Evolutionary conservation across 2,113 vertebrate species (phyloP).

Genomic region (Thalassoma bifasciatum): DNA sequence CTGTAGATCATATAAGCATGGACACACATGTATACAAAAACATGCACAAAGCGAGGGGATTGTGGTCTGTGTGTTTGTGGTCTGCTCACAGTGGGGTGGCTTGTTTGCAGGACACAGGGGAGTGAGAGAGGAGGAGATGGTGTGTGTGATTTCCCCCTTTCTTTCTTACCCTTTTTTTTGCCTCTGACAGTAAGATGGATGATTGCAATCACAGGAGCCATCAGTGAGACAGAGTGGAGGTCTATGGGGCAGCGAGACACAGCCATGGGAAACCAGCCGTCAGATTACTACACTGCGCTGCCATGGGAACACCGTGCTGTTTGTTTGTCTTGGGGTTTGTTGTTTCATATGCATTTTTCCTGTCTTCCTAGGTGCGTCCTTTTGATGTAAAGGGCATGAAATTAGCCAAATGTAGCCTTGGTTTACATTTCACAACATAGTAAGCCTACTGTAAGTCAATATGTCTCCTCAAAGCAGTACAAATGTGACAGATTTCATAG

Average conservation of each 20-base stretch:
- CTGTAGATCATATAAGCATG: slow-evolving; percentile 56
- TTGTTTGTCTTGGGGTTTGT: slow-evolving; percentile 75
- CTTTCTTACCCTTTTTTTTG: slow-evolving; percentile 68
- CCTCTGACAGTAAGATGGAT: slow-evolving; percentile 86
- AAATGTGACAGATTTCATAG: slow-evolving; percentile 71
- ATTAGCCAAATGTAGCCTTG: slow-evolving; percentile 33
- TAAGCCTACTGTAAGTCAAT: slow-evolving; percentile 64
- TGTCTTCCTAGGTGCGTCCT: slow-evolving; percentile 6
- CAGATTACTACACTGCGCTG: slow-evolving; percentile 79
- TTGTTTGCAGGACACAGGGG: slow-evolving; percentile 79
- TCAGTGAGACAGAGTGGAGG: slow-evolving; percentile 81
- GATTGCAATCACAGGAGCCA: slow-evolving; percentile 85
- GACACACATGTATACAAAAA: slow-evolving; percentile 21
- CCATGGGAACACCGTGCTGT: slow-evolving; percentile 79
- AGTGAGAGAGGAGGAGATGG: slow-evolving; percentile 64
- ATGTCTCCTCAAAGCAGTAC: slow-evolving; percentile 62
- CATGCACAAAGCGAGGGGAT: slow-evolving; percentile 30
- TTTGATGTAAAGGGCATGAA: slow-evolving; percentile 71
- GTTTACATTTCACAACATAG: slow-evolving; percentile 51
- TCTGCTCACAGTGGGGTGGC: slow-evolving; percentile 73
- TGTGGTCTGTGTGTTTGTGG: slow-evolving; percentile 58
- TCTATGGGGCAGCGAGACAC: slow-evolving; percentile 80
- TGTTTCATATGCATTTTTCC: slow-evolving; percentile 74
- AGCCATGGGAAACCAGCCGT: slow-evolving; percentile 83
- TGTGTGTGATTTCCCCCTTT: slow-evolving; percentile 73